phyloP scores from a whole-genome alignment of 2,888 invertebrate species.

The Netelia inedita region DNA sequence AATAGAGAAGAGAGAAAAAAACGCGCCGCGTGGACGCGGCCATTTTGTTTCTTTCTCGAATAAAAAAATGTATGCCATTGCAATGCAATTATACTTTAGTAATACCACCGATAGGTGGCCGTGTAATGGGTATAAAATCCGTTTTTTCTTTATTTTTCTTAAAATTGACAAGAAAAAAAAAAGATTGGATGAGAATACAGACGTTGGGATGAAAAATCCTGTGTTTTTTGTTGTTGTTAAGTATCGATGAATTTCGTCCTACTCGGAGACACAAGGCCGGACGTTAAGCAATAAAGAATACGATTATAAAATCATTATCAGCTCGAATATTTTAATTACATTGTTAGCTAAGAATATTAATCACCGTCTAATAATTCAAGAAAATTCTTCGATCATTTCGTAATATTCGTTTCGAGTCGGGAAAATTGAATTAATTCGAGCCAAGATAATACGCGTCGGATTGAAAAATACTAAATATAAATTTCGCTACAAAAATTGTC shows the following conservation, averaged over 20 bases:
- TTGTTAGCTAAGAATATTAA: constrained; percentile 11
- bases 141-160: constrained; percentile 19
- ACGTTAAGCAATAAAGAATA: constrained; percentile 72
- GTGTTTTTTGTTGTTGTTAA: constrained; percentile 36
- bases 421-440: constrained; percentile 54
- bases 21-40: neutral
- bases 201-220: constrained; percentile 56
- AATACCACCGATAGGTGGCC: constrained; percentile 65
- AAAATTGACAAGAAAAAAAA: constrained; percentile 20
- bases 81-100: constrained; percentile 81
- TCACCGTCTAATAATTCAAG: constrained; percentile 37
- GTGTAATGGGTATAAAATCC: constrained; percentile 37
- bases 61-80: constrained; percentile 77
- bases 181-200: constrained; percentile 8
- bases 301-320: neutral
- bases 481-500: constrained; percentile 18
- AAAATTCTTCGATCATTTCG: constrained; percentile 4
- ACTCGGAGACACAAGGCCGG: constrained; percentile 67
- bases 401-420: neutral
- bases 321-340: neutral
- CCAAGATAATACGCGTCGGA: constrained; percentile 33
- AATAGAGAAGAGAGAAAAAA: constrained; percentile 15
- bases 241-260: constrained; percentile 39
- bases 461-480: neutral
- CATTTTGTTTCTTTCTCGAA: constrained; percentile 50